Evolutionary conservation across 2,888 invertebrate genomes (phyloP).

Genomic region (Hydropsyche betteni): DNA sequence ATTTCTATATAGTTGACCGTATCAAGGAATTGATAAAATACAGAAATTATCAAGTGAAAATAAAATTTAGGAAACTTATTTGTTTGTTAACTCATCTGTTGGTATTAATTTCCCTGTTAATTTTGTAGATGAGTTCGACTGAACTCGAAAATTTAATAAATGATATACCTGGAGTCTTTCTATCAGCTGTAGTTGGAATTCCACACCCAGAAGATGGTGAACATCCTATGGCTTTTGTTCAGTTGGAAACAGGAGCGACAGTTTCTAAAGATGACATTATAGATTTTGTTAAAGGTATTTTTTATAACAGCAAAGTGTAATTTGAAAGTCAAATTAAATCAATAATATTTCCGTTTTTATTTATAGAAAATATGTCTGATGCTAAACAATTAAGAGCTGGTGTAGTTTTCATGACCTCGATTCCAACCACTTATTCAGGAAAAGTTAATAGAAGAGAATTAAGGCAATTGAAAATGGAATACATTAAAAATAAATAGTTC

Average conservation of each 20-base stretch:
- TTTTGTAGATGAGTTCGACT: neutral
- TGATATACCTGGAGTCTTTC: conserved; percentile 54
- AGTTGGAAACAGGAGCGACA: neutral
- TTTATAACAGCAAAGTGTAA: neutral
- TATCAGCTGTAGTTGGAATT: conserved; percentile 55
- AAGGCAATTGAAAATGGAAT: conserved; percentile 37
- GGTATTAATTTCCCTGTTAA: neutral
- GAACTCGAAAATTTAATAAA: conserved; percentile 17
- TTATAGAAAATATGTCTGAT: conserved; percentile 47
- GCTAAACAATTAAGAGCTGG: conserved; percentile 46
- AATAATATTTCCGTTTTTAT: neutral
- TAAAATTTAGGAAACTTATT: neutral
- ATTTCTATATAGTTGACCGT: conserved; percentile 63
- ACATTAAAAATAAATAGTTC: neutral
- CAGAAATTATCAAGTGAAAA: conserved; percentile 61
- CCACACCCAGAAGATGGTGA: conserved; percentile 54
- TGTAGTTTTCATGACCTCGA: conserved; percentile 45
- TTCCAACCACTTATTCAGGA: conserved; percentile 45
- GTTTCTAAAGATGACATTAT: conserved; percentile 13
- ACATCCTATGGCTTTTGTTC: conserved; percentile 56
- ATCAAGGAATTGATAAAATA: conserved; percentile 66
- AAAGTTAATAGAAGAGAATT: conserved; percentile 48
- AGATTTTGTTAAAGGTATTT: conserved; percentile 30
- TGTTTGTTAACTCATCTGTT: neutral
- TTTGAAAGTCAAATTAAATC: neutral